Percentiles rank a stretch among this genome's conserved stretches.
These are phyloP conservation scores for Bradypodion ventrale DNA, from an alignment of 2,797 vertebrate species.

Conservation along the genomic window DNA sequence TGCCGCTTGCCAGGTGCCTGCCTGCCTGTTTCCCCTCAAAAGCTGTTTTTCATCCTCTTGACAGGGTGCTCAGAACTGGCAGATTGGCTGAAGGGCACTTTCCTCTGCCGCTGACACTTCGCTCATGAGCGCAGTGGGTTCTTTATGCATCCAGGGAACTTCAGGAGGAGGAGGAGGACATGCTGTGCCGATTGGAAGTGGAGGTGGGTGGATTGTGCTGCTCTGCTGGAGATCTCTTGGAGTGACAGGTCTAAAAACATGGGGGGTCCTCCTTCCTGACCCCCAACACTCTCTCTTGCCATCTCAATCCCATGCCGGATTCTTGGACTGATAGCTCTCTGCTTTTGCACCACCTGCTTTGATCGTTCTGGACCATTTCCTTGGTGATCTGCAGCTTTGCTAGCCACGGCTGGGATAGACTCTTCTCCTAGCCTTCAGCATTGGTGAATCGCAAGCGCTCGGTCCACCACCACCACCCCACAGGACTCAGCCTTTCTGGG, in stretches of 20 bases:
- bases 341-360: too few relatives aligned
- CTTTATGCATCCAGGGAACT: neutral
- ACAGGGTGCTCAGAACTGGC: neutral
- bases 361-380: too few relatives aligned
- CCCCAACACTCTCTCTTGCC: neutral
- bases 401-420: too few relatives aligned
- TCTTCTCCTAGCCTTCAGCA: too few relatives aligned
- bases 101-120: neutral
- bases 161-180: too few relatives aligned
- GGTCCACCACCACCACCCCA: too few relatives aligned
- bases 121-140: rapidly evolving
- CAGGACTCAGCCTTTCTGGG: too few relatives aligned
- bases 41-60: neutral
- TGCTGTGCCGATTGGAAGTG: too few relatives aligned
- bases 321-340: too few relatives aligned
- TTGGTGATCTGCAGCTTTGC: too few relatives aligned
- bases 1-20: neutral
- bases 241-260: neutral
- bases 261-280: neutral
- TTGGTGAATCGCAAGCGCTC: too few relatives aligned
- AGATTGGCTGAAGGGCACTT: neutral
- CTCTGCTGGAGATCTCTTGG: neutral
- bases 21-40: neutral
- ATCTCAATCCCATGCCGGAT: too few relatives aligned
- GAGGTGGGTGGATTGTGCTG: neutral